Percentiles rank a stretch among this genome's conserved stretches.
phyloP scores from a whole-genome alignment of 30 jellyfish, hydroid and myxozoan genomes.

The Hydra vulgaris region DNA sequence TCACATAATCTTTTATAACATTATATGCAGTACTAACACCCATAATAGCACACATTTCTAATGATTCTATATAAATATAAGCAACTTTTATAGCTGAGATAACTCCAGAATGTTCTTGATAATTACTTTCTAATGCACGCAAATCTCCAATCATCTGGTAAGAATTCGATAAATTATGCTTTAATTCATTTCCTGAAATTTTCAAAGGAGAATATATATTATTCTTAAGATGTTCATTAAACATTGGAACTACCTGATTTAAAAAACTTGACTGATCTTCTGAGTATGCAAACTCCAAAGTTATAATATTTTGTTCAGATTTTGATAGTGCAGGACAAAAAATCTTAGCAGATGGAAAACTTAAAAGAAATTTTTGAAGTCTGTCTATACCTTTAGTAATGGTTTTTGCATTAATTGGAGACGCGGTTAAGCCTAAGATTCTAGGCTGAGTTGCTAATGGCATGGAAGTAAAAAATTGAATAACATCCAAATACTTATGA shows the following conservation, averaged over 20 bases:
- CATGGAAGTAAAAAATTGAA: constrained; percentile 10
- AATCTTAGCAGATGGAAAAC: constrained; percentile 26
- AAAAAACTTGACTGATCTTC: neutral
- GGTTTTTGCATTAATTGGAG: constrained; percentile 50
- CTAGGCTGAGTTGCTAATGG: constrained; percentile 42
- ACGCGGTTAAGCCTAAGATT: constrained; percentile 60
- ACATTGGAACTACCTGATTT: neutral
- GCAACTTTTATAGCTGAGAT: constrained; percentile 11
- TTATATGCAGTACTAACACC: constrained; percentile 38
- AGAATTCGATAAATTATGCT: neutral
- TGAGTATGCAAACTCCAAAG: neutral
- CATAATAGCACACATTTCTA: constrained; percentile 40
- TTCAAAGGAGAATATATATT: neutral
- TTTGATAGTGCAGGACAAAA: constrained; percentile 23
- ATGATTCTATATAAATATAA: constrained; percentile 29
- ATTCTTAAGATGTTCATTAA: constrained; percentile 3
- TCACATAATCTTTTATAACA: constrained; percentile 4
- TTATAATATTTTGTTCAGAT: no score
- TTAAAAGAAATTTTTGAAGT: constrained; percentile 26
- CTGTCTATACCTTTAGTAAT: constrained; percentile 28
- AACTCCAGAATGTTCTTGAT: neutral
- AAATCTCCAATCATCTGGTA: constrained; percentile 42
- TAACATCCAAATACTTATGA: constrained; percentile 40
- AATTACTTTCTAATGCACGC: constrained; percentile 41
- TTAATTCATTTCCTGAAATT: neutral